phyloP scores from a whole-genome alignment of 2,113 vertebrate genomes.

The Sphaerodactylus townsendi region DNA sequence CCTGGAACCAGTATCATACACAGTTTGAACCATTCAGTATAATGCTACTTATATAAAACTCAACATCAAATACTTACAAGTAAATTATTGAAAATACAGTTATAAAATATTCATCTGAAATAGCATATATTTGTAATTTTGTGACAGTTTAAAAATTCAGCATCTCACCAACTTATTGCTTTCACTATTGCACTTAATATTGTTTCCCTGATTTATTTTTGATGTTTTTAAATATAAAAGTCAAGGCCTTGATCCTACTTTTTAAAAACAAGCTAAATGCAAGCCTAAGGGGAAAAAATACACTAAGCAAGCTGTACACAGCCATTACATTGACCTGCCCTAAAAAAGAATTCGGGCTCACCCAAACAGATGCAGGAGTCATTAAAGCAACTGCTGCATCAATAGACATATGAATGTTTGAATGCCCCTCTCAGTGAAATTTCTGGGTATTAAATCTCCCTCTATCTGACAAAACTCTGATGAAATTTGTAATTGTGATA shows the following conservation, averaged over 20 bases:
- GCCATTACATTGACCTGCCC: neutral
- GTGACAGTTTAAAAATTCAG: neutral
- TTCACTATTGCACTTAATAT: neutral
- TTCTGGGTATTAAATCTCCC: neutral
- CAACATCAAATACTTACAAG: too few relatives aligned
- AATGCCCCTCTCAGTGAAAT: neutral
- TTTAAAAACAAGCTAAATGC: neutral
- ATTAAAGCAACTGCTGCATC: constrained; percentile 12
- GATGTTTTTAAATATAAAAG: neutral
- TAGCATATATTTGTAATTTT: neutral
- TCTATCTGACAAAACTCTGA: neutral
- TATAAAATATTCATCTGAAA: neutral
- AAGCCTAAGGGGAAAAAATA: neutral
- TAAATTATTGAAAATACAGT: neutral
- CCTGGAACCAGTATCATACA: too few relatives aligned
- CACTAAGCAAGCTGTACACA: constrained; percentile 2
- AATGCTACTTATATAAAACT: too few relatives aligned
- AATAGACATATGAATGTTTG: constrained; percentile 4
- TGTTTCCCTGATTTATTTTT: neutral
- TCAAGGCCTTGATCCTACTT: neutral
- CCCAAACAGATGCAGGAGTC: constrained; percentile 9
- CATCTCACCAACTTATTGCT: neutral
- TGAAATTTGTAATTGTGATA: neutral
- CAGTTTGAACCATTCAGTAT: too few relatives aligned
- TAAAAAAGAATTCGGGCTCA: neutral